Conservation (phyloP, 2,797 vertebrate species). For the Avahi laniger region DNA sequence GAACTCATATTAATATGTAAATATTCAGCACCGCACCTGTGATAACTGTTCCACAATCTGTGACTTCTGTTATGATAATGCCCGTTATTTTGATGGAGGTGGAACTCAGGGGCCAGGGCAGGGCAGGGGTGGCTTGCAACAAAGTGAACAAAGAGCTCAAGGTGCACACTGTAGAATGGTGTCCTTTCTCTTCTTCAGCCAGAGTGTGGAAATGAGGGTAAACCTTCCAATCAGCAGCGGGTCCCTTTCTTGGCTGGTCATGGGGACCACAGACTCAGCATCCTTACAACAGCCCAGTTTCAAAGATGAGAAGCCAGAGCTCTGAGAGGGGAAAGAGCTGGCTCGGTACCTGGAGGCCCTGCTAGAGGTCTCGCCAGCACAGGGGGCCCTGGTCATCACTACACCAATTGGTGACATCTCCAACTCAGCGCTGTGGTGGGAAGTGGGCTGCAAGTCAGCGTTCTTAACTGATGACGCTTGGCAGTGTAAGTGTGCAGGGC, state of each 20-base stretch:
- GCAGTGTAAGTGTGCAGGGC: too few relatives aligned
- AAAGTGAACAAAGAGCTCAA: accelerated
- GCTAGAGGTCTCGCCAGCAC: accelerated
- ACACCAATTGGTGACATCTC: accelerated
- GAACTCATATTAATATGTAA: too few relatives aligned
- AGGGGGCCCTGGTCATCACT: accelerated
- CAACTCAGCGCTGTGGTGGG: accelerated
- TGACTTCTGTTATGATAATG: not conserved
- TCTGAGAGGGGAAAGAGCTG: not conserved
- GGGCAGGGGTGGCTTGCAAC: not conserved
- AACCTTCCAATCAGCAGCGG: not conserved
- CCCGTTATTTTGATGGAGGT: not conserved
- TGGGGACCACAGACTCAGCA: too few relatives aligned
- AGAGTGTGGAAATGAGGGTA: not conserved
- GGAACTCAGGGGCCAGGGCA: too few relatives aligned
- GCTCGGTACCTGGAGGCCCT: too few relatives aligned
- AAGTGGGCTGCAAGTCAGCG: too few relatives aligned
- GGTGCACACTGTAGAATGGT: accelerated
- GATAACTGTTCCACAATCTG: accelerated
- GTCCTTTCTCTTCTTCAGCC: not conserved
- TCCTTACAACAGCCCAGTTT: not conserved
- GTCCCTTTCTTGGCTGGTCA: too few relatives aligned
- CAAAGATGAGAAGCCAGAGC: not conserved
- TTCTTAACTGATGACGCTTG: not conserved
- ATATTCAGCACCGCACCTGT: too few relatives aligned